Percentiles rank a stretch among this genome's conserved stretches.
phyloP scores from a whole-genome alignment of 2,888 invertebrate genomes.

The Synergus laeviventris region DNA sequence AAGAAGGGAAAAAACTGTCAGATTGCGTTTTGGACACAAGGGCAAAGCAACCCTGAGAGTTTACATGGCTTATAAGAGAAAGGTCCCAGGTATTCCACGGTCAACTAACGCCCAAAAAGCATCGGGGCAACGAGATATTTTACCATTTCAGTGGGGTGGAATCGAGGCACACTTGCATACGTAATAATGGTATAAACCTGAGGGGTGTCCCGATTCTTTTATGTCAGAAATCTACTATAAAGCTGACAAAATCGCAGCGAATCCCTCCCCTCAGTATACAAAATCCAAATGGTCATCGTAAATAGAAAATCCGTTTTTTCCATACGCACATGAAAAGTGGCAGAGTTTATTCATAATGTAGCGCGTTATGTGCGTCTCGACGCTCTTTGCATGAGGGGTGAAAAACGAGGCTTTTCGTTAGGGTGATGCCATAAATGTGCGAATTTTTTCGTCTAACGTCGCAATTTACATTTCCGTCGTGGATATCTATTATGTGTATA shows the following conservation, averaged over 20 bases:
- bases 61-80: constrained; percentile 51
- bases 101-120: constrained; percentile 38
- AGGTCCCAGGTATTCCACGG: constrained; percentile 51
- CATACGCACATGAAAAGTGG: constrained; percentile 60
- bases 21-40: constrained; percentile 22
- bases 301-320: constrained; percentile 71
- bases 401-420: constrained; percentile 52
- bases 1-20: constrained; percentile 23
- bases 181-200: constrained; percentile 71
- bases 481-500: constrained; percentile 5
- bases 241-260: constrained; percentile 67
- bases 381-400: constrained; percentile 48
- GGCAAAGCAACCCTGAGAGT: constrained; percentile 46
- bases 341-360: constrained; percentile 64
- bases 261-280: constrained; percentile 58
- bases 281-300: constrained; percentile 74
- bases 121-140: constrained; percentile 54
- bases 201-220: constrained; percentile 68
- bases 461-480: constrained; percentile 47
- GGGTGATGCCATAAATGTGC: constrained; percentile 48
- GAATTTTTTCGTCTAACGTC: constrained; percentile 35
- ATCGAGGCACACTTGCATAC: constrained; percentile 69
- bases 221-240: constrained; percentile 69
- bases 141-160: constrained; percentile 60
- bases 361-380: constrained; percentile 53